These are phyloP conservation scores for Priocnemis perturbator DNA, from an alignment of 2,888 invertebrate genomes.

Conservation along the genomic window DNA sequence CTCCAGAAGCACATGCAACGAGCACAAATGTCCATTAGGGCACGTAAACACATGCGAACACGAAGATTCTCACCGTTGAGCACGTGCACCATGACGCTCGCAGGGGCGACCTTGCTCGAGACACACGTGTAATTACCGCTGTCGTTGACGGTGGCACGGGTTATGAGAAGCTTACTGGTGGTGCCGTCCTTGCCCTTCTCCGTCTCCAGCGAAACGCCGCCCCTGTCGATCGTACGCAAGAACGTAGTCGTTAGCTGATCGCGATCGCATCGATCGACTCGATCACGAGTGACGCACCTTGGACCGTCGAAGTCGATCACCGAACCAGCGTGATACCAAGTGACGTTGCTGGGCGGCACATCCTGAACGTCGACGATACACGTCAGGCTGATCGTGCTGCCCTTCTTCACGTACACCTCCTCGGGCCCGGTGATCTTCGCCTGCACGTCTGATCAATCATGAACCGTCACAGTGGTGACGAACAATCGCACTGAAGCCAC, in stretches of 20 bases:
- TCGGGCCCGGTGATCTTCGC: constrained; percentile 76
- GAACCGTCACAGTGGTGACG: constrained; percentile 6
- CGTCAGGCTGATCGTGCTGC: constrained; percentile 76
- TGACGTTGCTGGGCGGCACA: constrained; percentile 83
- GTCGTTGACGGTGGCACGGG: constrained; percentile 87
- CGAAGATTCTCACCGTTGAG: constrained; percentile 64
- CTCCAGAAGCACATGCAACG: neutral
- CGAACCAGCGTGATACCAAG: constrained; percentile 89
- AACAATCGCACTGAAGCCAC: constrained; percentile 73
- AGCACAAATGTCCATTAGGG: neutral
- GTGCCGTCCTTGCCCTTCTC: constrained; percentile 88
- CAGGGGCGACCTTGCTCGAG: constrained; percentile 83
- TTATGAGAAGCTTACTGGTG: constrained; percentile 87
- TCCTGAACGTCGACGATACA: constrained; percentile 78
- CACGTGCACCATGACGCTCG: constrained; percentile 69
- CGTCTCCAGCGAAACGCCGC: constrained; percentile 90
- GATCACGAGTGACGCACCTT: constrained; percentile 53
- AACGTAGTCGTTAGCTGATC: neutral
- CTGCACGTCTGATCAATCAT: constrained; percentile 72
- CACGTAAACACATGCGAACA: neutral
- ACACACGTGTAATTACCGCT: constrained; percentile 93
- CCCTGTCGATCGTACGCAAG: constrained; percentile 76
- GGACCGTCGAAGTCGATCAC: constrained; percentile 89
- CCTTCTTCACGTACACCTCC: constrained; percentile 76
- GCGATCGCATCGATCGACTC: constrained; percentile 8